phyloP scores from a whole-genome alignment of 2,797 vertebrate species.

The Platalea minor region DNA sequence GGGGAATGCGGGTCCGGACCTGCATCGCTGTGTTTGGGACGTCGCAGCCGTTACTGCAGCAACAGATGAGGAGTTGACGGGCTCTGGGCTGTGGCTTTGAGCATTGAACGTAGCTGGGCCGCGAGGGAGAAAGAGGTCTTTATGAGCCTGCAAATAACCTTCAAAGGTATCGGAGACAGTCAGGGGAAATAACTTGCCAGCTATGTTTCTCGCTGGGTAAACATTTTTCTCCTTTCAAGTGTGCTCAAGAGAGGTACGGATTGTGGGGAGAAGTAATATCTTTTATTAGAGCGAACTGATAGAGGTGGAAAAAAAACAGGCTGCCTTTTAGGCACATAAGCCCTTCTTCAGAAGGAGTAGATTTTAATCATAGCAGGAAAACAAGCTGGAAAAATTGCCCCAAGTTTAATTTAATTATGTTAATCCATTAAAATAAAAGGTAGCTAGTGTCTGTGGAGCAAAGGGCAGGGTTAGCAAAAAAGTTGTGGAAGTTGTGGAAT shows the following conservation, averaged over 20 bases:
- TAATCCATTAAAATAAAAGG: neutral
- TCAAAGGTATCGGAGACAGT: neutral
- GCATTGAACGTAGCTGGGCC: neutral
- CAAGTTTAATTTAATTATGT: neutral
- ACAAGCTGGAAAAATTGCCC: neutral
- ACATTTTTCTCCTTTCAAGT: constrained; percentile 38
- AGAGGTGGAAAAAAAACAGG: constrained; percentile 20
- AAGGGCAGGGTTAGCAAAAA: neutral
- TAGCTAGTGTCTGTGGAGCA: neutral
- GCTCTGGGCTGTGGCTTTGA: neutral
- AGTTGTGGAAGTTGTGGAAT: neutral
- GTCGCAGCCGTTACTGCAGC: neutral
- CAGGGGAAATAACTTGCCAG: constrained; percentile 57
- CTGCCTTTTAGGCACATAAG: neutral
- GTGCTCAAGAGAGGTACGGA: constrained; percentile 19
- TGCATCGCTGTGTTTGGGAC: neutral
- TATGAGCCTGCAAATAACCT: constrained; percentile 37
- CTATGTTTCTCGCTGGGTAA: constrained; percentile 32
- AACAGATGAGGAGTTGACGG: neutral
- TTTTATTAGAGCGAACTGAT: constrained; percentile 53
- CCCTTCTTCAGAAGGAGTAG: neutral
- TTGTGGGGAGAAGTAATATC: constrained; percentile 20
- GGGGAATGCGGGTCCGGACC: neutral
- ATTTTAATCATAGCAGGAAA: neutral
- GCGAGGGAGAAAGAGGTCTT: constrained; percentile 21